Evolutionary conservation across 2,888 invertebrate species (phyloP), one percentile per base, ranked within the genome.

Genomic region (Dorcus parallelipipedus): DNA sequence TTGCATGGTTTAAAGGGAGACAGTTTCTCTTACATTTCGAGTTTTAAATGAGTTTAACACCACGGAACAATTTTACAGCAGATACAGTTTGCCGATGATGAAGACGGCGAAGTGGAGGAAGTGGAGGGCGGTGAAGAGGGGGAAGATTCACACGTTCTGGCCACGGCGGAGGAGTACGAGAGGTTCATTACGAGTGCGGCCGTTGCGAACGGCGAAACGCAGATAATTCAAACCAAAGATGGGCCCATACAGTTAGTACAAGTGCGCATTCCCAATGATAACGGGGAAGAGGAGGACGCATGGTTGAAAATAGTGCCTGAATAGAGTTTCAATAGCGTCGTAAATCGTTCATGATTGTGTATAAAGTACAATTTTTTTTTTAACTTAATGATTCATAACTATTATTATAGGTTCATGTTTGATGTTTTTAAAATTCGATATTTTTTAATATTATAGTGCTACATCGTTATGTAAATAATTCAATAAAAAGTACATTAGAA

Each of bases 231-330:
- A 42, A 78, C 78, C 4, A 71, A 75, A 3, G 75, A 76, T n/a
- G 78, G 78, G 62, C 76, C 71, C 8, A 66, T 79, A 9, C 78
- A 78, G 54, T 67, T 78, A 10, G 77, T 79, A 0, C 74, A 78
- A 60, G 78, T 79, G 9, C 67, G 75, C 47, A 76, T 79, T 54
- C 77, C 78, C 0, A 76, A 76, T 55, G 76, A 75, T 45, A 71
- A 76, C 48, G 78, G 78, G 0, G 78, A 77, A 58, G 77, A 78
- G 53, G 77, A 79, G 61, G 78, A 79, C 50, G 77, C 79, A 1
- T 79, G 79, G 79, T 74, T 79, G 45, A 78, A 78, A 64, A 76
- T 79, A 52, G 74, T 79, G 43, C 71, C 77, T 20, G 71, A 75
- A 63, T 73, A 69, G 26, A 33, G 5, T 33, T 33, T 33, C 26